phyloP scores from a whole-genome alignment of 2,113 vertebrate genomes.

The Tenebrosternarchus preto region DNA sequence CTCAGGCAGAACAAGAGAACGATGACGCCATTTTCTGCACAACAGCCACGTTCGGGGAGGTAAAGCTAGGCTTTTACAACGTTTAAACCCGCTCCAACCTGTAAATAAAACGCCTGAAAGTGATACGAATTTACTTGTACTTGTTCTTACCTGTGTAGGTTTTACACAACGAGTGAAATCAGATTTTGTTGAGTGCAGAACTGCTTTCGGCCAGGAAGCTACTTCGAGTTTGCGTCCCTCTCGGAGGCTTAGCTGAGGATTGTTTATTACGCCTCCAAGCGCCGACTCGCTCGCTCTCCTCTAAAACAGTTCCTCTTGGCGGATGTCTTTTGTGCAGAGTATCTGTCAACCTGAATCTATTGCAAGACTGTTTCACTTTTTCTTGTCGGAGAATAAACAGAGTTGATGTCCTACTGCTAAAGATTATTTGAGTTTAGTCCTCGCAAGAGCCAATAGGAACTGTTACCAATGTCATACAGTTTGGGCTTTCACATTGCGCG shows the following conservation, averaged over 20 bases:
- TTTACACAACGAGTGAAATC: constrained; percentile 19
- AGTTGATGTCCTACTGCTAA: too few species aligned
- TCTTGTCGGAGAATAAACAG: constrained; percentile 29
- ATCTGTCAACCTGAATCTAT: neutral
- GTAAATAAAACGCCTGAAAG: neutral
- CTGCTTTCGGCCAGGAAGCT: constrained; percentile 51
- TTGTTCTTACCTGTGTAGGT: constrained; percentile 66
- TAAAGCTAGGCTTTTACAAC: constrained; percentile 61
- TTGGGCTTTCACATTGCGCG: neutral
- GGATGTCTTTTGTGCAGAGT: constrained; percentile 65
- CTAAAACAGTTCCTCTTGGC: constrained; percentile 70
- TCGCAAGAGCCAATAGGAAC: neutral
- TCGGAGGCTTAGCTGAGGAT: constrained; percentile 46
- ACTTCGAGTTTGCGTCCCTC: constrained; percentile 54
- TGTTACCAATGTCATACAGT: too few species aligned
- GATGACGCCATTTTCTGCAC: constrained; percentile 83
- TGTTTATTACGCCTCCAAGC: constrained; percentile 72
- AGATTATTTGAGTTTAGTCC: neutral
- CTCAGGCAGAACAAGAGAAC: constrained; percentile 75
- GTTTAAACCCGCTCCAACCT: constrained; percentile 50
- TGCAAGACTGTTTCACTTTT: constrained; percentile 72
- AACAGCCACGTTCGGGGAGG: constrained; percentile 74
- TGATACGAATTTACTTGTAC: neutral
- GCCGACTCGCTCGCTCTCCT: constrained; percentile 63
- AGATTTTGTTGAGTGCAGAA: constrained; percentile 41